phyloP scores from a whole-genome alignment of 2,888 invertebrate genomes.

The Drosophila neotestacea region DNA sequence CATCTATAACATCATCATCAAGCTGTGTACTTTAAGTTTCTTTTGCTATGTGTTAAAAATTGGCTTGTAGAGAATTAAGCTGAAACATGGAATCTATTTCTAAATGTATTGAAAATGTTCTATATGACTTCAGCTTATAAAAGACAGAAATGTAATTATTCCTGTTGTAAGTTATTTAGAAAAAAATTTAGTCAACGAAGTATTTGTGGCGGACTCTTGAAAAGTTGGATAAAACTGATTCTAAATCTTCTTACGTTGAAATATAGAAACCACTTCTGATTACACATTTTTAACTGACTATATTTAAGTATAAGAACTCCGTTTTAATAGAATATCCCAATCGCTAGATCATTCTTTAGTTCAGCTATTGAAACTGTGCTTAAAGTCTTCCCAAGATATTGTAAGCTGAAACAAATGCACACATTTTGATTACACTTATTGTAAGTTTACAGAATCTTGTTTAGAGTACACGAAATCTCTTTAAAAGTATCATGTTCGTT shows the following conservation, averaged over 20 bases:
- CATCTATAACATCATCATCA: too few relatives aligned
- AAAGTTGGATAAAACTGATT: background rate
- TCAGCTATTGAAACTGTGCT: background rate
- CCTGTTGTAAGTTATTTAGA: too few relatives aligned
- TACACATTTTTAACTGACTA: too few relatives aligned
- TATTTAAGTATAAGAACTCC: background rate
- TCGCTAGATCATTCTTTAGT: background rate
- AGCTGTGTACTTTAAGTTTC: too few relatives aligned
- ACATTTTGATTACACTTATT: slow-evolving; percentile 9
- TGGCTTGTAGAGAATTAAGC: too few relatives aligned
- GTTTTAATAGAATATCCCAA: background rate
- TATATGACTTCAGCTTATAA: too few relatives aligned
- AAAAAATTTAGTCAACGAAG: too few relatives aligned
- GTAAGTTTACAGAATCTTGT: slow-evolving; percentile 7
- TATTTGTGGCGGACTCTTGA: background rate
- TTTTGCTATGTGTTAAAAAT: too few relatives aligned
- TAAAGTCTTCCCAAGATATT: background rate
- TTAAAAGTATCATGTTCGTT: slow-evolving; percentile 23
- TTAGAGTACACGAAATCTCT: background rate
- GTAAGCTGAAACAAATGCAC: background rate
- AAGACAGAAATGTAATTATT: too few relatives aligned
- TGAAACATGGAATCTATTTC: too few relatives aligned
- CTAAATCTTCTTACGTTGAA: background rate
- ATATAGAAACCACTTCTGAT: background rate
- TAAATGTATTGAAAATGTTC: too few relatives aligned